Evolutionary conservation across 2,113 vertebrate genomes (phyloP), one percentile per base, ranked within the genome.

Genomic region (Sisor rabdophorus): DNA sequence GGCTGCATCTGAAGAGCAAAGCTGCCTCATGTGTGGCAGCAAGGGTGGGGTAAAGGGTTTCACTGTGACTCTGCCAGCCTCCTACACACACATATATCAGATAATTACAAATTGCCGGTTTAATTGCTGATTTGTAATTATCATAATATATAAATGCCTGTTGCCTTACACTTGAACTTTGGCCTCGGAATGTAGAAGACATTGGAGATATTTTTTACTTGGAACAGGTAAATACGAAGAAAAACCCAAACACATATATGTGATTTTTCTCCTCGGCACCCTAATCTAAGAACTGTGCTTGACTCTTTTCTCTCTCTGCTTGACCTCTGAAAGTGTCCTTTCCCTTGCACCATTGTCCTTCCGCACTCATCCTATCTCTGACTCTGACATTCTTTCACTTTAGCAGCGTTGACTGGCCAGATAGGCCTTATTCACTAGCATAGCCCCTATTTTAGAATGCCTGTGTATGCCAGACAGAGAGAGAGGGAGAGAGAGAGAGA

Each of bases 331-430:
- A 81, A 75, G 69, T 80, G 85, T 83, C 90, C 91, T 91, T 91
- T 85, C 87, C 79, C 80, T 81, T 84, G 76, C 73, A 86, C 82
- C 84, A 59, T 85, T 72, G 54, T 84, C 77, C 73, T 81, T 78
- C 59, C 78, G 75, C 88, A 91, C 92, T 91, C 91, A 86, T 84
- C 84, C 70, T 92, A 93, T 93, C 92, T 92, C 79, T 81, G 87
- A 88, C 91, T 85, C 89, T 83, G 83, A 86, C 88, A 93, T 93
- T 93, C 92, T 91, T 89, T 91, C 91, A 91, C 91, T 88, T 93
- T 92, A 90, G 90, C 89, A 88, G 78, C 90, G 90, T 90, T 84
- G 83, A 87, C 77, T 83, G 73, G 78, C 19, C 83, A 90, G 92
- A 93, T 90, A 91, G 87, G 84, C 86, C 73, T 86, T 89, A 84